Conservation (phyloP, 2,113 vertebrate genomes). For the Cyanoderma ruficeps region DNA sequence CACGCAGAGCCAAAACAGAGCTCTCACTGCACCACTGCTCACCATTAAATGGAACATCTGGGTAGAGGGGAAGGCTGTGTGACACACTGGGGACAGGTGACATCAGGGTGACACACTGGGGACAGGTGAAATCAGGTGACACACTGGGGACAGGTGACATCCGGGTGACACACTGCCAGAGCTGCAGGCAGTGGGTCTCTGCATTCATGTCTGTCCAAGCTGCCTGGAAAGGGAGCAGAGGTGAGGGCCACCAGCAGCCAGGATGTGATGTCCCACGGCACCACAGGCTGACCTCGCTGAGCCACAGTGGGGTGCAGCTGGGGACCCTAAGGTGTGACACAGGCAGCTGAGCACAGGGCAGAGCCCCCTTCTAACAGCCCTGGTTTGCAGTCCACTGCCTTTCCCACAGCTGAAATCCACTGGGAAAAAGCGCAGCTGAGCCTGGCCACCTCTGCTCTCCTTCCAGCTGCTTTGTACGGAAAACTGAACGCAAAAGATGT, state of each 20-base stretch:
- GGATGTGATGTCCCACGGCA: neutral
- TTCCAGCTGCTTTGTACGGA: neutral
- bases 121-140: neutral
- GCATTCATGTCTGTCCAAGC: neutral
- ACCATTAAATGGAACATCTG: rapidly evolving
- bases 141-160: neutral
- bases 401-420: neutral
- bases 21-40: neutral
- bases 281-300: rapidly evolving
- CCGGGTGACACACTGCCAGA: neutral
- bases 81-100: neutral
- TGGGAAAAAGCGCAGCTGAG: neutral
- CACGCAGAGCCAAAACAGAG: neutral
- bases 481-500: neutral
- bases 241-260: neutral
- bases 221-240: neutral
- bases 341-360: neutral
- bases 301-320: rapidly evolving
- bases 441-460: neutral
- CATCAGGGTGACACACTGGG: neutral
- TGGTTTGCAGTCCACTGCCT: neutral
- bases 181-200: neutral
- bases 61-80: neutral
- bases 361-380: neutral
- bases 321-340: neutral